Evolutionary conservation across 2,888 invertebrate species (phyloP), one percentile per base, ranked within the genome.

Genomic region (Rhaphigaster nebulosa): DNA sequence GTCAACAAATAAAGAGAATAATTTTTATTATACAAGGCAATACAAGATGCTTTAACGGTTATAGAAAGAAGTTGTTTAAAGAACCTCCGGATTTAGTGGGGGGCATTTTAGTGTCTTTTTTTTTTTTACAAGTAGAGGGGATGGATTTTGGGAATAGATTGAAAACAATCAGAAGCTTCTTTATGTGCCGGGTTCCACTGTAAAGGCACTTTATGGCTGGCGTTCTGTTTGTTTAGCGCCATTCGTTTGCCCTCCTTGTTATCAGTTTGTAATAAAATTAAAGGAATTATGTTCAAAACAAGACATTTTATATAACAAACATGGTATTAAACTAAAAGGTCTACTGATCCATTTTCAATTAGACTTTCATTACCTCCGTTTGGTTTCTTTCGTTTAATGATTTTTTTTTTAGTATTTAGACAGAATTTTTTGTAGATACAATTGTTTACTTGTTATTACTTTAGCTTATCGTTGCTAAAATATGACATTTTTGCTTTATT

Each of bases 281-380:
- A 76, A 76, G 34, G 38, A 76, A 76, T 76, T 76, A 76, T 76
- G 34, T 38, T 34, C 70, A 76, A 76, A 38, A 76, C 70, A 76
- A 76, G 34, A 38, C 34, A 23, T 76, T 38, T 76, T 23, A 38
- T 38, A 29, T 23, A 76, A 76, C 70, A 29, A 76, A 34, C 70
- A 38, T 76, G 18, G 20, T 6, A 76, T 38, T 76, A 76, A 76
- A 76, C 34, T 8, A 20, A 76, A 10, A 38, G 34, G 34, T 76
- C 34, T 38, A 76, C 38, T 6, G 8, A 38, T 38, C 20, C 15
- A 76, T 20, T 76, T 76, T 65, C 18, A 60, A n/a, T 10, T n/a
- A 60, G n/a, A 60, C 23, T 23, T 56, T 60, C 1, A 1, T 20
- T n/a, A n/a, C 4, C 56, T n/a, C 10, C 8, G 4, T 12, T n/a